Base-by-base conservation (phyloP, 2,888 invertebrate genomes). In the Cheiracanthium punctorium region DNA sequence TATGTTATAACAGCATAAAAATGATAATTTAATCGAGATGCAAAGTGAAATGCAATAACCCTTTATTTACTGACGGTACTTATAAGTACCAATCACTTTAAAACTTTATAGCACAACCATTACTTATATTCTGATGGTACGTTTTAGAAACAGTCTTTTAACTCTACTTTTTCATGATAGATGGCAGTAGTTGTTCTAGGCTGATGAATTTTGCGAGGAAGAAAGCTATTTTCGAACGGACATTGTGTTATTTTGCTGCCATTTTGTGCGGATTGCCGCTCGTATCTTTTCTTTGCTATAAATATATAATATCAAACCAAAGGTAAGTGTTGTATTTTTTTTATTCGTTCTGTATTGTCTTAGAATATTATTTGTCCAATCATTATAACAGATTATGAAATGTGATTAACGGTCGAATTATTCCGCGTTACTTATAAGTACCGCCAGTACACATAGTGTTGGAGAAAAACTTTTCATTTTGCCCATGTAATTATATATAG, bases 131-230 rank as follows among this genome's bases (percentile, higher is more conserved):
- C 52, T 73, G 73, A 73, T 73, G 30, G 73, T n/a, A n/a, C n/a
- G n/a, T n/a, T n/a, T n/a, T n/a, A n/a, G n/a, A n/a, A n/a, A 73
- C 29, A 52, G 30, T 73, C 0, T 73, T 17, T 73, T 52, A 73
- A 73, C 52, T 73, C 73, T 73, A 73, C 73, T 52, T 73, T 73
- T 73, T 73, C 73, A 52, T 48, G 73, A 48, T 73, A 73, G 52
- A 73, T 73, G 5, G 10, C 28, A 73, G 73, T 64, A 64, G 64
- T 64, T 64, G 64, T 64, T 64, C 64, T 10, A 64, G 64, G 64
- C 64, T 64, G 64, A 64, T 64, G 64, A 64, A 64, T 64, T 64
- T 64, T 64, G 64, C 20, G 64, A 64, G 64, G 20, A 64, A 48
- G 29, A 73, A 48, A 73, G 73, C 73, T 48, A 73, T 73, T 73